These are phyloP conservation scores for Phodopus roborovskii DNA, from an alignment of 2,113 vertebrate genomes.

Conservation along the genomic window DNA sequence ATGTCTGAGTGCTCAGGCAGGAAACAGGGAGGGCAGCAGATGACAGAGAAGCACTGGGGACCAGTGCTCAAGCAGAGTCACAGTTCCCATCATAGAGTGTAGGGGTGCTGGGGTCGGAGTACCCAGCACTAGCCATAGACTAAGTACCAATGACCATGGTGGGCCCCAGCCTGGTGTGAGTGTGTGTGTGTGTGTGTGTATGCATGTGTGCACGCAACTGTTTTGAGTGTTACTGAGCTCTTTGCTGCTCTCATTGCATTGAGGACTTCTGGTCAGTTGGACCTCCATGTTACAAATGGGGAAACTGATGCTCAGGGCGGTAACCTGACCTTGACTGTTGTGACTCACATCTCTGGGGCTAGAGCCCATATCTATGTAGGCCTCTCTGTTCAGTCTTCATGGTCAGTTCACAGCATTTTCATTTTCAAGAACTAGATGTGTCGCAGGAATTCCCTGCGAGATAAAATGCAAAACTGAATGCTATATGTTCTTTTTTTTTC, in stretches of 20 bases:
- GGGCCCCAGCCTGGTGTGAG: background rate
- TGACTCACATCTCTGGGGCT: background rate
- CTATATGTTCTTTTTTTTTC: background rate
- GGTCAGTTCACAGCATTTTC: accelerated
- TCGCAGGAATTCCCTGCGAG: background rate
- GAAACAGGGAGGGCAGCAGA: background rate
- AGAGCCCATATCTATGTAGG: background rate
- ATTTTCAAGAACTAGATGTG: accelerated
- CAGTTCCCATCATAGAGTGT: too few relatives aligned
- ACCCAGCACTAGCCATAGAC: background rate
- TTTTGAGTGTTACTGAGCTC: background rate
- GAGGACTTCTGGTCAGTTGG: accelerated
- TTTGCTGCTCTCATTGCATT: accelerated
- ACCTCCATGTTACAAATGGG: too few relatives aligned
- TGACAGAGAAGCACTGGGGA: background rate
- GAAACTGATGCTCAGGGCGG: background rate
- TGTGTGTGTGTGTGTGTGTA: accelerated
- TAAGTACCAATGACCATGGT: background rate
- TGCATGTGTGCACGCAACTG: background rate
- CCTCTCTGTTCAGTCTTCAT: accelerated
- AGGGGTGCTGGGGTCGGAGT: accelerated
- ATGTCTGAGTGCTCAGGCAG: background rate
- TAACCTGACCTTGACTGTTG: accelerated
- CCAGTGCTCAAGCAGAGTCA: background rate
- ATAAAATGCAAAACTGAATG: accelerated